Conservation (phyloP, 1,140 invertebrate genomes). For the Eumeta japonica region DNA sequence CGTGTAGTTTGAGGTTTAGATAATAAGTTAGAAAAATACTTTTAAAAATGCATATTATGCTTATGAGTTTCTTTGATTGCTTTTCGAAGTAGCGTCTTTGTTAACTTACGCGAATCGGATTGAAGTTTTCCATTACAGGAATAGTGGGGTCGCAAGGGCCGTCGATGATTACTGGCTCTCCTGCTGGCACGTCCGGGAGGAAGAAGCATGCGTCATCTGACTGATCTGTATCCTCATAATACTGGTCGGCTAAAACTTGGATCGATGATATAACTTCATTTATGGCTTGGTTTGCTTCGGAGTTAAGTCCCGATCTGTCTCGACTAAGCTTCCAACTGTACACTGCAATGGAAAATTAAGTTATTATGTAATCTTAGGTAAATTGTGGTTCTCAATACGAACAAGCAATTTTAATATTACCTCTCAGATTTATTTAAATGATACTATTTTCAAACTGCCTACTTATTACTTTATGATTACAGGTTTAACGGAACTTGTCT, state of each 20-base stretch:
- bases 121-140: slow-evolving; percentile 20
- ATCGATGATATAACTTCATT: slow-evolving; percentile 19
- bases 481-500: no score
- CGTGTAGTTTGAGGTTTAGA: no score
- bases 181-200: slow-evolving; percentile 18
- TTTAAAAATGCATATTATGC: no score
- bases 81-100: no score
- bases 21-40: no score
- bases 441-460: no score
- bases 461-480: no score
- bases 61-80: no score
- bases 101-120: slow-evolving; percentile 16
- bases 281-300: slow-evolving; percentile 13
- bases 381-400: no score
- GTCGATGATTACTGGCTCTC: slow-evolving; percentile 21
- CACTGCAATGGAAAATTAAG: slow-evolving; percentile 24
- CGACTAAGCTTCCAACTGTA: slow-evolving; percentile 10
- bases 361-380: no score
- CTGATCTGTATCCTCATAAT: slow-evolving; percentile 26
- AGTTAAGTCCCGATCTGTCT: slow-evolving; percentile 11
- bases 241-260: slow-evolving; percentile 22
- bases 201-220: slow-evolving; percentile 32
- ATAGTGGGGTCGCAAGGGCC: slow-evolving; percentile 30
- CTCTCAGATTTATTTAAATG: no score
- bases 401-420: no score